Evolutionary conservation across 2,113 vertebrate species (phyloP).

Genomic region (Sphaerodactylus townsendi): DNA sequence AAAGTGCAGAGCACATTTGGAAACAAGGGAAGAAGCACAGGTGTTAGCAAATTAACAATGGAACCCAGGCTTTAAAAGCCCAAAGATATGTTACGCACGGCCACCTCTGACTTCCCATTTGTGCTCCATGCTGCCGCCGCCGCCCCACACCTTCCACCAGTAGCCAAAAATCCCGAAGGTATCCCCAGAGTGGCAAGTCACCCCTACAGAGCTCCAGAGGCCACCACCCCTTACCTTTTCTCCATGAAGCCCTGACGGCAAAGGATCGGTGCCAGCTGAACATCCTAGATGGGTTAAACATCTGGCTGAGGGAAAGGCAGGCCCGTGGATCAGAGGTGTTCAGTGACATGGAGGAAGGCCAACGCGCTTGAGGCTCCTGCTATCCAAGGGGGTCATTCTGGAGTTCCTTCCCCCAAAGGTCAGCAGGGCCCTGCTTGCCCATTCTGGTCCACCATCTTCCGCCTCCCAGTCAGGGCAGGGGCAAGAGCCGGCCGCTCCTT

Average conservation of each 20-base stretch:
- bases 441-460: not conserved
- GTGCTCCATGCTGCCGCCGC: not conserved
- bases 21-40: not conserved
- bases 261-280: constrained; percentile 82
- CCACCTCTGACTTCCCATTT: not conserved
- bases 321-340: not conserved
- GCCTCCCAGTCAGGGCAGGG: not conserved
- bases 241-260: constrained; percentile 76
- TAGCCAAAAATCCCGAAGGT: not conserved
- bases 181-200: too few species aligned
- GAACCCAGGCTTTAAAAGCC: not conserved
- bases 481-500: not conserved
- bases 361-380: not conserved
- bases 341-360: not conserved
- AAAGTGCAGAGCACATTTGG: too few species aligned
- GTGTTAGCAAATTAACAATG: not conserved
- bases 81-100: not conserved
- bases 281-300: constrained; percentile 51
- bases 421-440: too few species aligned
- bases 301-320: not conserved
- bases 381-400: not conserved
- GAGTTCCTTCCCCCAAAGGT: too few species aligned
- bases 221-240: constrained; percentile 73
- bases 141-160: not conserved
- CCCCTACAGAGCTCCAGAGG: too few species aligned